Base-by-base conservation (phyloP, 2,113 vertebrate genomes). In the Amazona guildingii region DNA sequence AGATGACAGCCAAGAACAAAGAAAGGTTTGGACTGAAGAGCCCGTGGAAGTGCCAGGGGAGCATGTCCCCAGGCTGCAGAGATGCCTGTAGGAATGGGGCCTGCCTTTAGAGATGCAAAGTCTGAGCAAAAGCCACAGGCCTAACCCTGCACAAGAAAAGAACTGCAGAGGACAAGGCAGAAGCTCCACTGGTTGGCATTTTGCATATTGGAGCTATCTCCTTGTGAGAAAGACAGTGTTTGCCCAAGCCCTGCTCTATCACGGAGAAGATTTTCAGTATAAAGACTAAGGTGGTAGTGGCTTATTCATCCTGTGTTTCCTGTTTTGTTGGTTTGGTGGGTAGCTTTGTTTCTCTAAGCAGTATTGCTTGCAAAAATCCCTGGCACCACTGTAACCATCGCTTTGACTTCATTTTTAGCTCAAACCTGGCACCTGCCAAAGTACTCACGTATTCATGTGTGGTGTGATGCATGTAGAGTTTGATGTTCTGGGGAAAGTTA, bases 341-440 rank as follows among this genome's bases (percentile, higher is more conserved):
- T 52, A 29, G 51, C 7, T 82, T 23, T 13, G 20, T 81, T 59
- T 13, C 31, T 78, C 15, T 9, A 23, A 63, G 28, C 14, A 14
- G 27, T 5, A 39, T 39, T 27, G 5, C 48, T 19, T 64, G 18
- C 16, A 25, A 13, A 55, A 48, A 19, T 28, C 55, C 12, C 15
- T 2, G 0, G 3, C 20, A 8, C 8, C 9, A 1, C 46, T 27
- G 17, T 33, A 27, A n/a, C 16, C 29, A 2, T 31, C 1, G 4
- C 27, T 72, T 51, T 33, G 12, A 4, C 49, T 48, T 48, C 18
- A 4, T 72, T 57, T 28, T 41, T 21, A 10, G 28, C 31, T 66
- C 44, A 33, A 33, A 21, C n/a, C 31, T 18, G 19, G 35, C 66
- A 31, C 29, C 51, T 81, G 20, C 67, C 52, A 52, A 72, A 25